Evolutionary conservation across 2,113 vertebrate genomes (phyloP).

Genomic region (Catharus bicknelli): DNA sequence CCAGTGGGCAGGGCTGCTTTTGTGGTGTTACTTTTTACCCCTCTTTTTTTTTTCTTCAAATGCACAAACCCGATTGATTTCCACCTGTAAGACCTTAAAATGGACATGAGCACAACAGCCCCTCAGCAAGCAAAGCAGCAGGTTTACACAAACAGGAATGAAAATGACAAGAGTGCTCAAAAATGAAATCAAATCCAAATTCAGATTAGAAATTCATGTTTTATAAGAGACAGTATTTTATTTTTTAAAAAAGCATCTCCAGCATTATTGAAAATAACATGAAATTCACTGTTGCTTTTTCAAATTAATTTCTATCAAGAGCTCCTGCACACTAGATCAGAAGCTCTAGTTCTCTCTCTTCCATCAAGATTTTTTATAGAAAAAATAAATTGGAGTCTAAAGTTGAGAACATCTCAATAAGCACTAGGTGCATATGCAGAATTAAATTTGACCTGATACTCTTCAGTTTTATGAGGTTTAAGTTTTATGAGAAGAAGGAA

Average conservation of each 20-base stretch:
- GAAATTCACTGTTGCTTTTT: conserved; percentile 28
- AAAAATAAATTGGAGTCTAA: neutral
- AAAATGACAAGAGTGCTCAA: neutral
- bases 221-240: neutral
- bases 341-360: neutral
- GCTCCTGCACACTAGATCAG: neutral
- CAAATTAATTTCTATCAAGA: conserved; percentile 28
- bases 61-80: neutral
- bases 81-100: neutral
- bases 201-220: neutral
- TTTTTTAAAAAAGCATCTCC: too few species aligned
- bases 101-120: neutral
- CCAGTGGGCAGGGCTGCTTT: neutral
- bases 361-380: neutral
- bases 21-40: neutral
- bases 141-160: neutral
- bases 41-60: neutral
- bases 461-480: neutral
- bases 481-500: neutral
- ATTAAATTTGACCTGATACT: neutral
- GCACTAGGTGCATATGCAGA: neutral
- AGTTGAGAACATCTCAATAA: neutral
- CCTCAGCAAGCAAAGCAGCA: neutral
- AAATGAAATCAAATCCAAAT: neutral
- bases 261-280: conserved; percentile 45